Evolutionary conservation across 1,140 invertebrate species (phyloP).

Genomic region (Drosophila auraria): DNA sequence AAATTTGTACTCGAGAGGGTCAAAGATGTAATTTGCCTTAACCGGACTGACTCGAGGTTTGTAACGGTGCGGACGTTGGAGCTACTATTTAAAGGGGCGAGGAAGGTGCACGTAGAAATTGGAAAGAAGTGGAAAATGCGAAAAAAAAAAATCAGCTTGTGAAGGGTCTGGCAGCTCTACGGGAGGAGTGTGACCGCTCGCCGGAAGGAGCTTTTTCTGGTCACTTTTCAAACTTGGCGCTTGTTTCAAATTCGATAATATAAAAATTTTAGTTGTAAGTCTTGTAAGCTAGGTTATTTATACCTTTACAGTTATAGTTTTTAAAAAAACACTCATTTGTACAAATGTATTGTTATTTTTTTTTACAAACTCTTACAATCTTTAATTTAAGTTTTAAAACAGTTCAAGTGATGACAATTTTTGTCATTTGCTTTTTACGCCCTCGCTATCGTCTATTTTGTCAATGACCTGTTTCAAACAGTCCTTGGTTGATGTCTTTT

Average conservation of each 20-base stretch:
- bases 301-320: too few species aligned
- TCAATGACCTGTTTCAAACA: constrained; percentile 84
- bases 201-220: accelerated
- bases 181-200: neutral
- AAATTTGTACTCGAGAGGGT: constrained; percentile 5
- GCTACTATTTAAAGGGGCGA: too few species aligned
- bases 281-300: too few species aligned
- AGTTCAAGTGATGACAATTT: neutral
- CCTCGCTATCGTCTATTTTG: constrained; percentile 72
- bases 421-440: constrained; percentile 45
- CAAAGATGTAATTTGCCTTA: neutral
- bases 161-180: neutral
- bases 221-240: neutral
- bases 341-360: neutral
- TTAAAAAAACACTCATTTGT: neutral
- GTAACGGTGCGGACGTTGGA: neutral
- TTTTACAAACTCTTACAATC: constrained; percentile 9
- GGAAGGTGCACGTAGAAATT: accelerated
- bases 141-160: neutral
- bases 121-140: neutral
- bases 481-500: constrained; percentile 80
- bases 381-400: constrained; percentile 11
- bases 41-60: neutral
- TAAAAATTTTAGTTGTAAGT: neutral
- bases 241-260: neutral